These are phyloP conservation scores for Suillia variegata DNA, from an alignment of 2,888 invertebrate species.

Conservation along the genomic window DNA sequence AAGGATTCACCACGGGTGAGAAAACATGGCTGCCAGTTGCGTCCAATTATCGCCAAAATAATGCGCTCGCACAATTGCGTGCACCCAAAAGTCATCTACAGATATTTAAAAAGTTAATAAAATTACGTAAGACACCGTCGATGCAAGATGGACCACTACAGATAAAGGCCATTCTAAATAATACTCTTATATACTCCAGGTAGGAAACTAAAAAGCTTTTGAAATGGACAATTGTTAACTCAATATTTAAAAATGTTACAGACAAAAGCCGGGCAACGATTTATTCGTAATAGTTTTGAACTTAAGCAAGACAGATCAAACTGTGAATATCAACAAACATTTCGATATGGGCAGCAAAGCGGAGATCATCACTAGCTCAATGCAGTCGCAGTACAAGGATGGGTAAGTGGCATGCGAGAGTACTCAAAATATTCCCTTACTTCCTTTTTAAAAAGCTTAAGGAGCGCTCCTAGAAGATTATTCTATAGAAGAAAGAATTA, in stretches of 20 bases:
- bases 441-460: neutral
- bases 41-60: conserved; percentile 64
- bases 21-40: conserved; percentile 72
- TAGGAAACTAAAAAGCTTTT: conserved; percentile 18
- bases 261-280: conserved; percentile 28
- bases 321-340: conserved; percentile 56
- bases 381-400: conserved; percentile 39
- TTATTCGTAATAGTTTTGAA: conserved; percentile 62
- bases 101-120: conserved; percentile 65
- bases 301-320: conserved; percentile 59
- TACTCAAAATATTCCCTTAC: neutral
- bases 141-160: conserved; percentile 35
- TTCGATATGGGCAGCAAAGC: conserved; percentile 33
- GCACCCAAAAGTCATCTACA: conserved; percentile 65
- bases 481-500: no score
- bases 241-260: no score
- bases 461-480: neutral
- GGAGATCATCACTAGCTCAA: conserved; percentile 41
- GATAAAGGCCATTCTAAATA: conserved; percentile 30
- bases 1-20: conserved; percentile 36
- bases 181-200: conserved; percentile 41
- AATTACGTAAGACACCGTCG: conserved; percentile 62
- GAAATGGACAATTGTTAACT: no score
- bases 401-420: conserved; percentile 32
- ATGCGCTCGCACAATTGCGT: conserved; percentile 64